phyloP scores from a whole-genome alignment of 2,888 invertebrate species.

The Allacma fusca region DNA sequence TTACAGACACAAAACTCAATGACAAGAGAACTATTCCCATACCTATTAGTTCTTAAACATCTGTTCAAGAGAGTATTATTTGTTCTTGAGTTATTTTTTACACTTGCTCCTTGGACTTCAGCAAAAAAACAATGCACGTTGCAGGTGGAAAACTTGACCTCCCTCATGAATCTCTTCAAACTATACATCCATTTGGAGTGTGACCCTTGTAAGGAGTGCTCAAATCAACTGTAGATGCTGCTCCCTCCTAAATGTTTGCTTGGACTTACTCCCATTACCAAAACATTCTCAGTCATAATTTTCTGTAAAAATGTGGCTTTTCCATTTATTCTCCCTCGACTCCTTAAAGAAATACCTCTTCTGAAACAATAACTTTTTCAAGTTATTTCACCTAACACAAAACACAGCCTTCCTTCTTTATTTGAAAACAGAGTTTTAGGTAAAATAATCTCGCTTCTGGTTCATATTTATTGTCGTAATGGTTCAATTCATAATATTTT shows the following conservation, averaged over 20 bases:
- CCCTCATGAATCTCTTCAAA: slow-evolving; percentile 17
- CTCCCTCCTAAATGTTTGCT: slow-evolving; percentile 3
- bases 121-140: slow-evolving; percentile 27
- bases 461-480: too few relatives aligned
- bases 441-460: too few relatives aligned
- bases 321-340: too few relatives aligned
- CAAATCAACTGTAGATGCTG: slow-evolving; percentile 20
- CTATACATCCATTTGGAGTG: slow-evolving; percentile 8
- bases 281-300: neutral
- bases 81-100: slow-evolving; percentile 14
- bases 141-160: slow-evolving; percentile 26
- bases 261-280: slow-evolving; percentile 2
- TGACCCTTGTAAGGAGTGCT: slow-evolving; percentile 22
- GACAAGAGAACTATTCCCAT: too few relatives aligned
- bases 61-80: neutral
- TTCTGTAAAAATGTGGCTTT: too few relatives aligned
- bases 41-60: neutral
- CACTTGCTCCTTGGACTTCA: slow-evolving; percentile 13
- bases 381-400: too few relatives aligned
- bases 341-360: too few relatives aligned
- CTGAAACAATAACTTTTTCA: too few relatives aligned
- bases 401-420: too few relatives aligned
- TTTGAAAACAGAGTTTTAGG: too few relatives aligned
- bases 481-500: too few relatives aligned
- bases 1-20: too few relatives aligned